These are phyloP conservation scores for Habropoda laboriosa DNA, from an alignment of 1,140 invertebrate genomes.

Conservation along the genomic window DNA sequence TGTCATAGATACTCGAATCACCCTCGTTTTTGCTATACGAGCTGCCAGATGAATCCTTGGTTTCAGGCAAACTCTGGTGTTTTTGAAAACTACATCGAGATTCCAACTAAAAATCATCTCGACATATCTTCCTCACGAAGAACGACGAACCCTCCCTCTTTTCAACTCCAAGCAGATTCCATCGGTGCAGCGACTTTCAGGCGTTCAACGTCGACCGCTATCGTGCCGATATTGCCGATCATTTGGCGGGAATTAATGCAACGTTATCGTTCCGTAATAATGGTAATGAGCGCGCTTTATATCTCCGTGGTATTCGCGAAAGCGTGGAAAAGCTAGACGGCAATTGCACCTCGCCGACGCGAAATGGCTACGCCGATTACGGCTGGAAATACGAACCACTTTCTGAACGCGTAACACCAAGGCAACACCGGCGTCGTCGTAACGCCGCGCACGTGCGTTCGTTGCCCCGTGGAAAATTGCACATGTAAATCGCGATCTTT, in stretches of 20 bases:
- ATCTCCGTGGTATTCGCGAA: constrained; percentile 40
- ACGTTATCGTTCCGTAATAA: constrained; percentile 53
- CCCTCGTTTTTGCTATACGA: no score
- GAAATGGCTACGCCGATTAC: constrained; percentile 56
- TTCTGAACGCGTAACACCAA: constrained; percentile 45
- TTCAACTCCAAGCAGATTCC: not conserved
- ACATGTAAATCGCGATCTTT: constrained; percentile 63
- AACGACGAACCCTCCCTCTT: no score
- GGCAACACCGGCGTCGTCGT: constrained; percentile 20
- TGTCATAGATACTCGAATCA: no score
- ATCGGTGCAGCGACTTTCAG: constrained; percentile 3
- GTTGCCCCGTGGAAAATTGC: constrained; percentile 58
- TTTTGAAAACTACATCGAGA: no score
- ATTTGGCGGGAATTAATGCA: constrained; percentile 57
- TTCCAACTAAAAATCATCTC: constrained; percentile 28
- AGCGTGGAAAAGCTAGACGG: constrained; percentile 48
- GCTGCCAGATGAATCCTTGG: no score
- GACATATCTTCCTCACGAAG: no score
- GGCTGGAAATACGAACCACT: constrained; percentile 50
- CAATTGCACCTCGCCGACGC: constrained; percentile 48
- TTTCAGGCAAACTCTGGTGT: no score
- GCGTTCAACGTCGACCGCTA: constrained; percentile 15
- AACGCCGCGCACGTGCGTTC: constrained; percentile 55
- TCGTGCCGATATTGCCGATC: constrained; percentile 48
- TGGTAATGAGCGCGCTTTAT: constrained; percentile 54